Conservation (phyloP, 2,113 vertebrate genomes). For the Takifugu flavidus region DNA sequence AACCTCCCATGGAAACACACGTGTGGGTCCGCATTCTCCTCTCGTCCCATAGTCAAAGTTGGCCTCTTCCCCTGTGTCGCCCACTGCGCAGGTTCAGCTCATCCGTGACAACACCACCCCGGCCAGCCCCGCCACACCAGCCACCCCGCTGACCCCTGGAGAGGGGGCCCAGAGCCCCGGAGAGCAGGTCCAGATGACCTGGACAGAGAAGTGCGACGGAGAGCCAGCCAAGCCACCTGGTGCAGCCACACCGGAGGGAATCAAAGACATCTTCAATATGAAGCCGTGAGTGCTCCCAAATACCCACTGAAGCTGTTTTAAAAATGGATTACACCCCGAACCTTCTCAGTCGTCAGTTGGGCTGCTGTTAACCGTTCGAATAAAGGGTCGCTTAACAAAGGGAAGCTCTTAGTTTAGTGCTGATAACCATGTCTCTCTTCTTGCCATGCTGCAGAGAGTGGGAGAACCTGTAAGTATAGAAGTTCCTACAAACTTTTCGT, state of each 20-base stretch:
- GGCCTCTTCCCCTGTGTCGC: slow-evolving; percentile 72
- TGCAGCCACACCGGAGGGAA: slow-evolving; percentile 85
- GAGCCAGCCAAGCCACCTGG: slow-evolving; percentile 90
- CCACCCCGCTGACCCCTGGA: slow-evolving; percentile 81
- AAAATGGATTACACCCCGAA: background rate
- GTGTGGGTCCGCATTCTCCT: slow-evolving; percentile 57
- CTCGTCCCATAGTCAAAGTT: slow-evolving; percentile 63
- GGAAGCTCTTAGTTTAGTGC: slow-evolving; percentile 2
- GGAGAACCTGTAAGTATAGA: slow-evolving; percentile 94
- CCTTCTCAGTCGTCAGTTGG: background rate
- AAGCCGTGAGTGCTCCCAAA: slow-evolving; percentile 85
- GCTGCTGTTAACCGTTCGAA: slow-evolving; percentile 1
- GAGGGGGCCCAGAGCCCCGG: slow-evolving; percentile 83
- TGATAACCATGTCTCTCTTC: slow-evolving; percentile 63
- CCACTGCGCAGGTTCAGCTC: slow-evolving; percentile 86
- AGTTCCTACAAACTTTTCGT: slow-evolving; percentile 29
- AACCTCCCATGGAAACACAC: slow-evolving; percentile 37
- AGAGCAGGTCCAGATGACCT: slow-evolving; percentile 94
- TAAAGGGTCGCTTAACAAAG: background rate
- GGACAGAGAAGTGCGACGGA: slow-evolving; percentile 91
- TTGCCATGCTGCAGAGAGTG: slow-evolving; percentile 87
- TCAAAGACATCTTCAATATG: slow-evolving; percentile 99
- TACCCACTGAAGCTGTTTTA: slow-evolving; percentile 4
- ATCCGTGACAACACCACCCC: slow-evolving; percentile 92
- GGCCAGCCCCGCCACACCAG: slow-evolving; percentile 79